These are phyloP conservation scores for Sylvicola cinctus DNA, from an alignment of 2,888 invertebrate genomes.

Conservation along the genomic window DNA sequence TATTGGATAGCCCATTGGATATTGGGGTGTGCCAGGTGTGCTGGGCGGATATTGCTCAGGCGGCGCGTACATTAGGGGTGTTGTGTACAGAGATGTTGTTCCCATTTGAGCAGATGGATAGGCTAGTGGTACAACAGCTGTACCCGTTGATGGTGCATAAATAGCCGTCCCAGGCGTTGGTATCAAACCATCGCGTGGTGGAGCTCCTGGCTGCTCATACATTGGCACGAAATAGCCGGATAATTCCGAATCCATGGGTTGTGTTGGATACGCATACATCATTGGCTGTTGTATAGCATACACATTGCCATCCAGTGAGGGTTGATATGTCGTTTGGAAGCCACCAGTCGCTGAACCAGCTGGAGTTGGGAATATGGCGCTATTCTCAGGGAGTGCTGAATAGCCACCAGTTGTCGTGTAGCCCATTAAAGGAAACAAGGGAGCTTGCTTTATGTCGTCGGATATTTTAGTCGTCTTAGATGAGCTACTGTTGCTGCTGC, in stretches of 20 bases:
- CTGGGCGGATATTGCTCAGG: conserved; percentile 19
- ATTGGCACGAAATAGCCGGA: conserved; percentile 25
- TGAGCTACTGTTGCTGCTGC: background rate
- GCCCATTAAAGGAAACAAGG: conserved; percentile 3
- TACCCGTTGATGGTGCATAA: conserved; percentile 12
- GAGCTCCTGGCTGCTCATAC: conserved; percentile 19
- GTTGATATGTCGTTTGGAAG: conserved; percentile 2
- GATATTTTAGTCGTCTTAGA: conserved; percentile 1
- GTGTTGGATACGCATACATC: conserved; percentile 23
- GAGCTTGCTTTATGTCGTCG: background rate
- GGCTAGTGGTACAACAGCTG: conserved; percentile 21
- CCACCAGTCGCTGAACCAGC: conserved; percentile 15
- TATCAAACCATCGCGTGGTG: conserved; percentile 12
- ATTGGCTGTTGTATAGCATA: conserved; percentile 26
- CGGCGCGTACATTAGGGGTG: conserved; percentile 22
- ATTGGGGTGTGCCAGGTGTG: conserved; percentile 19
- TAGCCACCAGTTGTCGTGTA: conserved; percentile 1
- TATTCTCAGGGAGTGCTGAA: conserved; percentile 21
- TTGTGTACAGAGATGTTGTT: conserved; percentile 21
- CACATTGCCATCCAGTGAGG: conserved; percentile 24
- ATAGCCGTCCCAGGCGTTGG: background rate
- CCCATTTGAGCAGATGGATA: conserved; percentile 21
- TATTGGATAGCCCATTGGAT: conserved; percentile 22
- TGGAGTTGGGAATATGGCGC: conserved; percentile 20
- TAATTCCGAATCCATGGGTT: conserved; percentile 20